Evolutionary conservation across 2,797 vertebrate species (phyloP).

Genomic region (Clarias laeviceps): DNA sequence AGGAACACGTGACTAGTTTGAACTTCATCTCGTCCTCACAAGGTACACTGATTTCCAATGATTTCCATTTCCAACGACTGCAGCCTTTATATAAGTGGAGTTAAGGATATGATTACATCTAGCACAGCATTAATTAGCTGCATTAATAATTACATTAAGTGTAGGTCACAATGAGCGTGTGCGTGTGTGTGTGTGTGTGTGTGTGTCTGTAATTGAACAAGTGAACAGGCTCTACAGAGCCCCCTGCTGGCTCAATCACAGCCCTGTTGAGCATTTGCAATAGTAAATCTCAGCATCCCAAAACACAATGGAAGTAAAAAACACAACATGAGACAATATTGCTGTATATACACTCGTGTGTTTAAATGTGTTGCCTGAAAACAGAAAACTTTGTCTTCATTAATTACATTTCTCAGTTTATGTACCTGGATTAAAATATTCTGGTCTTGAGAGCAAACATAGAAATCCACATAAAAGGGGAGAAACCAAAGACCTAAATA

Average conservation of each 20-base stretch:
- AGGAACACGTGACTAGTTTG: background rate
- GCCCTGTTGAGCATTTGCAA: background rate
- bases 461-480: background rate
- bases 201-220: slow-evolving; percentile 1
- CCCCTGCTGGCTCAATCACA: slow-evolving; percentile 43
- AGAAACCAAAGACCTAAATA: background rate
- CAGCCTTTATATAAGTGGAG: background rate
- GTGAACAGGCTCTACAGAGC: slow-evolving; percentile 5
- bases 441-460: background rate
- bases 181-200: background rate
- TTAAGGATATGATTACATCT: background rate
- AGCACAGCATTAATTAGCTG: background rate
- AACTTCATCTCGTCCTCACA: background rate
- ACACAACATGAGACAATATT: background rate
- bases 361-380: background rate
- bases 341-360: background rate
- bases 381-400: background rate
- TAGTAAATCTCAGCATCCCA: slow-evolving; percentile 29
- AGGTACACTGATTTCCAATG: background rate
- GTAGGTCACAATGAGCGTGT: background rate
- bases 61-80: background rate
- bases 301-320: slow-evolving; percentile 25
- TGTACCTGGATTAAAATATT: background rate
- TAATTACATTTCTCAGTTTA: background rate
- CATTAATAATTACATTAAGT: background rate